These are phyloP conservation scores for Nasua narica DNA, from an alignment of 2,797 vertebrate genomes.

Conservation along the genomic window DNA sequence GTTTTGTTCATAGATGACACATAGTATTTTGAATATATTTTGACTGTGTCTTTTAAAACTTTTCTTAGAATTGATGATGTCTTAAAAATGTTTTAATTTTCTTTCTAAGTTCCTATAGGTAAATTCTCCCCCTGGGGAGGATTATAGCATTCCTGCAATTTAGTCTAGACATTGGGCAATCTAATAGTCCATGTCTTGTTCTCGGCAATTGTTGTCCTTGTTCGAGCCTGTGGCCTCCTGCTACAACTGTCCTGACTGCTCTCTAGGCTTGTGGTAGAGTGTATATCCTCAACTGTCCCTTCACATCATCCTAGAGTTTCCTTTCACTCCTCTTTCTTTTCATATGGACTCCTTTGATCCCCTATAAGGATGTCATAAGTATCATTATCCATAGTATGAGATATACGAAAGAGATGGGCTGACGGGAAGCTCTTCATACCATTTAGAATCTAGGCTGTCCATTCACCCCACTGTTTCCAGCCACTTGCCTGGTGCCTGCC, in stretches of 20 bases:
- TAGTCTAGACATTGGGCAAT: neutral
- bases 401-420: neutral
- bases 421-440: neutral
- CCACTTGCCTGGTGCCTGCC: neutral
- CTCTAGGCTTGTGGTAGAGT: no score
- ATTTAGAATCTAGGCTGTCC: no score
- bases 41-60: neutral
- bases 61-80: neutral
- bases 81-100: neutral
- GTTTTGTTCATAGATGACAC: neutral
- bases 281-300: neutral
- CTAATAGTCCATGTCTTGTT: accelerated
- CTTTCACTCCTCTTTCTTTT: neutral
- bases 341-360: neutral
- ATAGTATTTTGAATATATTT: neutral
- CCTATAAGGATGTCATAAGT: neutral
- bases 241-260: no score
- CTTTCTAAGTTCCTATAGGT: neutral
- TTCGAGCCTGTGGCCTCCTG: neutral
- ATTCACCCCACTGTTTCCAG: neutral
- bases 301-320: no score
- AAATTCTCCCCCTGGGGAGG: neutral
- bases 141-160: neutral
- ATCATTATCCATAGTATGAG: neutral
- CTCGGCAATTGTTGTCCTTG: neutral